Conservation (phyloP, 2,888 invertebrate species). For the Lucinisca nassula region DNA sequence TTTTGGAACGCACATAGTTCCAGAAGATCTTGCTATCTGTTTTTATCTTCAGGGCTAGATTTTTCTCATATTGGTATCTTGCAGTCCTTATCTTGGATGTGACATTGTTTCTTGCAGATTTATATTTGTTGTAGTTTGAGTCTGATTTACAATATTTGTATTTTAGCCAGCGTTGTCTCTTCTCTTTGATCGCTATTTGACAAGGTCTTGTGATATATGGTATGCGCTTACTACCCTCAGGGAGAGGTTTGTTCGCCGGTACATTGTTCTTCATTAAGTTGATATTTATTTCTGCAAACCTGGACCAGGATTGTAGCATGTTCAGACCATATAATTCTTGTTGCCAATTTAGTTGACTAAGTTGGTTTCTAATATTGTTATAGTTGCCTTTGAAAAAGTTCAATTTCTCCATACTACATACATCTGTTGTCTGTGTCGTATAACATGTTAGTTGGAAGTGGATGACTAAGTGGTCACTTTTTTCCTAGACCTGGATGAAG, state of each 20-base stretch:
- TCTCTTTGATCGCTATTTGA: neutral
- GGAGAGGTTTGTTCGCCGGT: neutral
- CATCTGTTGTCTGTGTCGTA: neutral
- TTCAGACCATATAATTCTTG: neutral
- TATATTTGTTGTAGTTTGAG: neutral
- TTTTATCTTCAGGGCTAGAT: neutral
- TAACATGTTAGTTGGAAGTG: neutral
- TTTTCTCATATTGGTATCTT: neutral
- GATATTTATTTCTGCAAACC: neutral
- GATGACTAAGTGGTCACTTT: neutral
- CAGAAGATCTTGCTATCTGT: neutral
- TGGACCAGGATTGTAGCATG: neutral
- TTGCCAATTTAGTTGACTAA: neutral
- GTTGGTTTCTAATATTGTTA: neutral
- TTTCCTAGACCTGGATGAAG: neutral
- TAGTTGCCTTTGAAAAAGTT: neutral
- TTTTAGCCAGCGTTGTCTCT: neutral
- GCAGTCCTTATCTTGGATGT: neutral
- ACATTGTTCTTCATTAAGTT: neutral
- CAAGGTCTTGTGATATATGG: neutral
- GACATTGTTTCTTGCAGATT: neutral
- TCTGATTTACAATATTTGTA: constrained; percentile 6
- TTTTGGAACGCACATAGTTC: neutral
- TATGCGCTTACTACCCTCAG: neutral
- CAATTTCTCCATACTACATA: neutral